phyloP scores from a whole-genome alignment of 2,797 vertebrate genomes.

The Paramormyrops hopkinsi region DNA sequence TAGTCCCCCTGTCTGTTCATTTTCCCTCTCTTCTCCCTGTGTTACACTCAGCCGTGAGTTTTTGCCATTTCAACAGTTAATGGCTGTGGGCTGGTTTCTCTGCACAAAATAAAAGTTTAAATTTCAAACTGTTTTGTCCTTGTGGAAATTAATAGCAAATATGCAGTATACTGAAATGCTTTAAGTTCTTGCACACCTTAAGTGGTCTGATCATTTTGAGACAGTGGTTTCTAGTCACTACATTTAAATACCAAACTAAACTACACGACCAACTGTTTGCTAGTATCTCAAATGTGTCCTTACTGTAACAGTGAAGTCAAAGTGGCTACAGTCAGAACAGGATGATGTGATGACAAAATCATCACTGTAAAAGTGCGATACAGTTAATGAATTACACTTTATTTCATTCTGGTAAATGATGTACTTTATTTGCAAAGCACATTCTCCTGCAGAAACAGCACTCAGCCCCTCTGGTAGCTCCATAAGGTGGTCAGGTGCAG shows the following conservation, averaged over 20 bases:
- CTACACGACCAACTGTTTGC: background rate
- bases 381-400: background rate
- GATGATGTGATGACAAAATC: background rate
- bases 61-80: background rate
- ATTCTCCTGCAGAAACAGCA: background rate
- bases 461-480: background rate
- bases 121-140: background rate
- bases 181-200: background rate
- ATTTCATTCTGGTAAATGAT: background rate
- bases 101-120: constrained; percentile 21
- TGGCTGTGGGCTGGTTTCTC: constrained; percentile 17
- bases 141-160: background rate
- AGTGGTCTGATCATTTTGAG: background rate
- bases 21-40: background rate
- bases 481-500: background rate
- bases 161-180: background rate
- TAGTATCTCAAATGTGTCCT: background rate
- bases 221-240: background rate
- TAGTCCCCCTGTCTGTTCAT: background rate
- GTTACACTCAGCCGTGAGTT: constrained; percentile 19
- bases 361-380: background rate
- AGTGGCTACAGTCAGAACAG: background rate
- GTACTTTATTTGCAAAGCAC: background rate
- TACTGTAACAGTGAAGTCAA: background rate
- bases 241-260: background rate